A percentile compares a stretch with the other conserved stretches of the same genome.
Evolutionary conservation across 2,888 invertebrate species (phyloP).

Genomic region (Pollenia angustigena): DNA sequence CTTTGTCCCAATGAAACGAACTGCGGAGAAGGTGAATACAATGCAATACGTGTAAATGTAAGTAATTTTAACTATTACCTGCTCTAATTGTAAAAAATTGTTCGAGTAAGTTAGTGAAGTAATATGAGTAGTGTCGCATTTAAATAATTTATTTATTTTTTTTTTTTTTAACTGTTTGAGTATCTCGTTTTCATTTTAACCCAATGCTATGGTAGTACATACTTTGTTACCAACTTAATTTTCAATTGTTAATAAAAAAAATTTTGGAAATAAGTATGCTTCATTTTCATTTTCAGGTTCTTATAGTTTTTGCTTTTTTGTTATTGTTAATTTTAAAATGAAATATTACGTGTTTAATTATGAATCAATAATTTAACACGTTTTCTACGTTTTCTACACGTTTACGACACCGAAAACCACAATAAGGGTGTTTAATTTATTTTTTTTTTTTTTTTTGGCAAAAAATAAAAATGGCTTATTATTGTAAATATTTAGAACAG

Average conservation of each 20-base stretch:
- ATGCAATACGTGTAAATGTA: constrained; percentile 83
- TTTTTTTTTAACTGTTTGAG: constrained; percentile 46
- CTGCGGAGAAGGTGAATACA: constrained; percentile 83
- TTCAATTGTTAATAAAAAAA: constrained; percentile 1
- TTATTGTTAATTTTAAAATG: neutral
- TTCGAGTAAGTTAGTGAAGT: constrained; percentile 22
- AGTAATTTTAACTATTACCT: constrained; percentile 72
- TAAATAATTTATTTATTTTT: neutral
- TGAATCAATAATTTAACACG: constrained; percentile 46
- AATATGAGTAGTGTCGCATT: constrained; percentile 58
- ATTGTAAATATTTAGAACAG: no score
- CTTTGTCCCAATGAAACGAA: constrained; percentile 82
- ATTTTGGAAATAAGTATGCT: neutral
- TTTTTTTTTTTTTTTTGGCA: no score
- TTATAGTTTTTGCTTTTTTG: neutral
- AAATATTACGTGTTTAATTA: neutral
- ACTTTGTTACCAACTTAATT: neutral
- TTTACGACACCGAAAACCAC: no score
- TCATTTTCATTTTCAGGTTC: neutral
- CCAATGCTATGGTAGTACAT: constrained; percentile 3
- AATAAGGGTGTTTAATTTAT: no score
- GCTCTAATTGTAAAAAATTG: constrained; percentile 53
- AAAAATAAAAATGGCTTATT: no score
- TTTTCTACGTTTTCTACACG: no score
- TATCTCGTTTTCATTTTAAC: constrained; percentile 48